A percentile compares a stretch with the other conserved stretches of the same genome.
Evolutionary conservation across 1,140 invertebrate genomes (phyloP).

Genomic region (Pseudomyrmex cubaensis): DNA sequence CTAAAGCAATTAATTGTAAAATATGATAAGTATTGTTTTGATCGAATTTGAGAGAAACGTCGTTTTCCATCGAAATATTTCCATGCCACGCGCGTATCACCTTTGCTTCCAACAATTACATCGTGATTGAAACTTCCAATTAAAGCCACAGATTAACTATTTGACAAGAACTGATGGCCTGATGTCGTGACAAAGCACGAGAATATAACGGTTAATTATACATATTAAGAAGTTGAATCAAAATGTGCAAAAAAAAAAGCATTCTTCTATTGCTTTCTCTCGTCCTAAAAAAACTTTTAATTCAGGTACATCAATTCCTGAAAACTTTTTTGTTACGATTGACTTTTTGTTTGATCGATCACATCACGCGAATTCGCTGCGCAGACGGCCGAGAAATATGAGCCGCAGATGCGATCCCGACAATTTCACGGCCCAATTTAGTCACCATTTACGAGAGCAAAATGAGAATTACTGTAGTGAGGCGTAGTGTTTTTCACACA

Average conservation of each 20-base stretch:
- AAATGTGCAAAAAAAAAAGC: neutral
- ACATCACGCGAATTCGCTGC: neutral
- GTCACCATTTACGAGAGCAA: slow-evolving; percentile 22
- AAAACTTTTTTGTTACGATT: neutral
- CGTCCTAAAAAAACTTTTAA: neutral
- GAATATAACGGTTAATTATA: neutral
- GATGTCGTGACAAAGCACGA: neutral
- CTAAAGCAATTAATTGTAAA: neutral
- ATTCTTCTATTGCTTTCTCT: neutral
- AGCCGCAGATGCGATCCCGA: neutral
- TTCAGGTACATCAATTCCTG: neutral
- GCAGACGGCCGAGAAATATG: slow-evolving; percentile 11
- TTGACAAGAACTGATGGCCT: neutral
- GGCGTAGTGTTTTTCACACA: slow-evolving; percentile 65
- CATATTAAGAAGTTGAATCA: neutral
- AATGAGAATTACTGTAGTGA: slow-evolving; percentile 68
- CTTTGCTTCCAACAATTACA: slow-evolving; percentile 11
- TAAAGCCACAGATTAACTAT: neutral
- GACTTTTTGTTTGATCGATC: slow-evolving; percentile 7
- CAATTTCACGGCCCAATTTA: slow-evolving; percentile 33
- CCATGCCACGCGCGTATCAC: neutral
- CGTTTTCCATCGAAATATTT: neutral
- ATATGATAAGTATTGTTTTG: neutral
- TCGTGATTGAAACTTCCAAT: neutral
- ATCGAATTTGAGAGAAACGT: neutral